A percentile compares a stretch with the other conserved stretches of the same genome.
phyloP scores from a whole-genome alignment of 2,797 vertebrate genomes.

The Melanotaenia parkinsoni region DNA sequence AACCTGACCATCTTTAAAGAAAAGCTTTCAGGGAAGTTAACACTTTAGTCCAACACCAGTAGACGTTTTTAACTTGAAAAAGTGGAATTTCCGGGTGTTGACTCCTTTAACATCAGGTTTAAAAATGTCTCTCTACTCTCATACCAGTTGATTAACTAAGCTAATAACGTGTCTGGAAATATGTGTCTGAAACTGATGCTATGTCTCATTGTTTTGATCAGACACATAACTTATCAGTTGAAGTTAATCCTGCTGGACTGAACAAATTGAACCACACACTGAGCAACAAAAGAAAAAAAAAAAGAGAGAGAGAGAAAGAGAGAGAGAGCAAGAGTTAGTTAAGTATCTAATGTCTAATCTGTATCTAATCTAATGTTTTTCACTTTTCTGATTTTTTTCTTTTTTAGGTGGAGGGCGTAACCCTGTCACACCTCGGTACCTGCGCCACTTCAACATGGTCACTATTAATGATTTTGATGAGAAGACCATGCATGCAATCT shows the following conservation, averaged over 20 bases:
- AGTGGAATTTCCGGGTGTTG: no score
- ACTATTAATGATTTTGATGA: constrained; percentile 94
- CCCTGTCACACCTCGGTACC: constrained; percentile 88
- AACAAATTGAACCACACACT: no score
- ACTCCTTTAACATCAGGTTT: background rate
- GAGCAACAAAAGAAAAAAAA: no score
- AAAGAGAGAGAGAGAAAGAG: no score
- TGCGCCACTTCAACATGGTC: constrained; percentile 90
- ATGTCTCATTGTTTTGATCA: background rate
- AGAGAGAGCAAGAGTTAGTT: no score
- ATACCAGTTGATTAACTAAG: background rate
- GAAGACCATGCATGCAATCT: constrained; percentile 91
- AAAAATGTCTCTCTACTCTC: background rate
- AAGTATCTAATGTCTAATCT: background rate
- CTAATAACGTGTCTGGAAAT: background rate
- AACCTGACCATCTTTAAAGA: no score
- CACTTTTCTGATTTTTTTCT: constrained; percentile 2
- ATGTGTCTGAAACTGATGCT: background rate
- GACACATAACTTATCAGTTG: background rate
- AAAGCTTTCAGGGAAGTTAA: no score
- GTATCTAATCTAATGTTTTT: background rate
- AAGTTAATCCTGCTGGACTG: background rate
- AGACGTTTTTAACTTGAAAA: no score
- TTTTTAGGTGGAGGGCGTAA: constrained; percentile 90
- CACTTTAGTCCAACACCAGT: no score